phyloP scores from a whole-genome alignment of 1,140 invertebrate species.

The Danaus melanippus region DNA sequence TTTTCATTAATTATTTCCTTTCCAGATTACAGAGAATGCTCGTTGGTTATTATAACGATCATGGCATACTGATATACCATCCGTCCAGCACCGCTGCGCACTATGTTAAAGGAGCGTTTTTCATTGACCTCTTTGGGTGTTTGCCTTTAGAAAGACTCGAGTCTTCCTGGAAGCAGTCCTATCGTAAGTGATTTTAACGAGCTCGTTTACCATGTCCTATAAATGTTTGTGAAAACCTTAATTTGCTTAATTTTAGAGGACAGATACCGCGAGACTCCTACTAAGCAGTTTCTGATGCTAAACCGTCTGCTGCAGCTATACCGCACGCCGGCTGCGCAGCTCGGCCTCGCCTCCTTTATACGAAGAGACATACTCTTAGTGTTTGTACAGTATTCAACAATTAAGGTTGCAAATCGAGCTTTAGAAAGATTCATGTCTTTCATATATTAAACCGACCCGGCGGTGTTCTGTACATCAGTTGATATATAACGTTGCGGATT shows the following conservation, averaged over 20 bases:
- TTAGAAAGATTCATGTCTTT: too few species aligned
- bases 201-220: too few species aligned
- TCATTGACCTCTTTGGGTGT: conserved; percentile 49
- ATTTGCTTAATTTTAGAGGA: conserved; percentile 13
- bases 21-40: conserved; percentile 55
- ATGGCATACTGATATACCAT: conserved; percentile 57
- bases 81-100: conserved; percentile 53
- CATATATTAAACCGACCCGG: too few species aligned
- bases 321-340: conserved; percentile 32
- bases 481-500: too few species aligned
- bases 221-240: too few species aligned
- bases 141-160: conserved; percentile 50
- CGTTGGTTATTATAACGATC: conserved; percentile 56
- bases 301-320: conserved; percentile 42
- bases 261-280: conserved; percentile 23
- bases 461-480: too few species aligned
- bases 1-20: not conserved
- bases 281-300: conserved; percentile 37
- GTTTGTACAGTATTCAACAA: conserved; percentile 21
- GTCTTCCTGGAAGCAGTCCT: conserved; percentile 22
- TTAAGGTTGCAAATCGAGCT: too few species aligned
- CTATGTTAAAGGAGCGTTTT: conserved; percentile 53
- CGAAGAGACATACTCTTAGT: conserved; percentile 41
- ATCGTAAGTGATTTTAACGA: conserved; percentile 17
- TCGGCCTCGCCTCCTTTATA: conserved; percentile 32